Evolutionary conservation across 92 coral and sea anemone genomes (phyloP).

Genomic region (Zoanthus solanderi): DNA sequence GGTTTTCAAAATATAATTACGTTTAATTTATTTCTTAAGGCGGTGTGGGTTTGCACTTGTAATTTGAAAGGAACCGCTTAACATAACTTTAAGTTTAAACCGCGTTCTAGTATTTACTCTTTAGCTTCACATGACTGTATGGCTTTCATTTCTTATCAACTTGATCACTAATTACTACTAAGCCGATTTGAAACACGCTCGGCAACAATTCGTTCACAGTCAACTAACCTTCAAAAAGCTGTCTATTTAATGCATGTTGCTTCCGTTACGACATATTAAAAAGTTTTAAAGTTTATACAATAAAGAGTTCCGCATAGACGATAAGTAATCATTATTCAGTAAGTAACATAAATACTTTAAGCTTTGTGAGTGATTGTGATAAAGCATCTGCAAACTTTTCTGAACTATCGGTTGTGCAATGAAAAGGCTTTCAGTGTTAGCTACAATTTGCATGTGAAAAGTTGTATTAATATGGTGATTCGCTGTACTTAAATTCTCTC

Average conservation of each 20-base stretch:
- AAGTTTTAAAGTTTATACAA: background rate
- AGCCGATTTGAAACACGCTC: background rate
- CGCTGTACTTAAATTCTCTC: background rate
- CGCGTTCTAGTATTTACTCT: background rate
- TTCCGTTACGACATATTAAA: background rate
- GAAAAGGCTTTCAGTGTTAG: too few species aligned
- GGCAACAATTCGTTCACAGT: background rate
- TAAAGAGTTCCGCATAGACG: background rate
- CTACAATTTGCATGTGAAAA: too few species aligned
- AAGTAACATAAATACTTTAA: slow-evolving; percentile 5
- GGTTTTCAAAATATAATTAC: background rate
- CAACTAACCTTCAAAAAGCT: background rate
- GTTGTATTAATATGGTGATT: too few species aligned
- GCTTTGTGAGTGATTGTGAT: background rate
- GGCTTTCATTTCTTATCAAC: background rate
- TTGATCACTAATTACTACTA: background rate
- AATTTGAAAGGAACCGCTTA: background rate
- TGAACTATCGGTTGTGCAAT: background rate
- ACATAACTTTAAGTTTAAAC: background rate
- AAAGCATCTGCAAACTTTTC: background rate
- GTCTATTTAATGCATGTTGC: background rate
- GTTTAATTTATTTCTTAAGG: background rate
- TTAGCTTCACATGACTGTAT: too few species aligned
- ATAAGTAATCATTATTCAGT: background rate
- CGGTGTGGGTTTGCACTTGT: background rate